A percentile compares a stretch with the other conserved stretches of the same genome.
Conservation (phyloP, 1,140 invertebrate genomes). For the Papilio glaucus region DNA sequence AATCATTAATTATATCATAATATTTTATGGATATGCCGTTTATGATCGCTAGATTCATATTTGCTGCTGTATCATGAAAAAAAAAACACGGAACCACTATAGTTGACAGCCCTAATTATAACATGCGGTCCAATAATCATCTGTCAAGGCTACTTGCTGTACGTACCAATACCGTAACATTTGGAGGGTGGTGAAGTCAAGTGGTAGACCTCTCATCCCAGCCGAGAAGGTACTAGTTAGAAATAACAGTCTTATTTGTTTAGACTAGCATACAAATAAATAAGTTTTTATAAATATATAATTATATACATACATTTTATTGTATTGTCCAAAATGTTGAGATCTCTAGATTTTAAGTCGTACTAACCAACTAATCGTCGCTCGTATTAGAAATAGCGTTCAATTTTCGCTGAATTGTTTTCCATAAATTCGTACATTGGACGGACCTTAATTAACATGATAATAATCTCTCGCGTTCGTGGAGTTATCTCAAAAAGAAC, state of each 20-base stretch:
- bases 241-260: constrained; percentile 36
- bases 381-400: no score
- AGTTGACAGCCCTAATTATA: constrained; percentile 8
- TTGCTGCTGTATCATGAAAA: background rate
- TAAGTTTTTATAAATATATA: no score
- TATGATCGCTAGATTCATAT: background rate
- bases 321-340: no score
- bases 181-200: constrained; percentile 68
- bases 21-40: background rate
- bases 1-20: background rate
- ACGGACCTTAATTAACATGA: no score
- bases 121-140: constrained; percentile 24
- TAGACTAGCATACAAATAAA: background rate
- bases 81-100: background rate
- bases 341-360: no score
- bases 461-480: no score
- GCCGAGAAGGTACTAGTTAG: constrained; percentile 64
- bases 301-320: no score
- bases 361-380: no score
- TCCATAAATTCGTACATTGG: no score
- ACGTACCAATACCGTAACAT: constrained; percentile 77
- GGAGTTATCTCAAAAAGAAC: no score
- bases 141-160: constrained; percentile 9
- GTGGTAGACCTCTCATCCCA: constrained; percentile 67
- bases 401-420: no score